These are phyloP conservation scores for Nycteola revayana DNA, from an alignment of 2,888 invertebrate genomes.

Conservation along the genomic window DNA sequence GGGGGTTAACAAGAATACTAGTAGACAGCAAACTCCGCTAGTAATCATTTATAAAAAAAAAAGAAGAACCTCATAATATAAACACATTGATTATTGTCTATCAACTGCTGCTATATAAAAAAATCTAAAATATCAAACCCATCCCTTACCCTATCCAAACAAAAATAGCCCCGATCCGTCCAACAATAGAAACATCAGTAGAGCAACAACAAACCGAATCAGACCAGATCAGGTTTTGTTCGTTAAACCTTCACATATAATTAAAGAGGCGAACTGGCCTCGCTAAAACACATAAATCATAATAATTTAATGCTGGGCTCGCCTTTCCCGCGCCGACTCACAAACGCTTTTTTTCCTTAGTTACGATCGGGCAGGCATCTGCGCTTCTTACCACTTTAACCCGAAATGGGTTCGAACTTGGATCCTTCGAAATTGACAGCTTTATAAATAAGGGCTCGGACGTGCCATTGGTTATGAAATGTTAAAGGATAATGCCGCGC, in stretches of 20 bases:
- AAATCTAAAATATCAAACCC: background rate
- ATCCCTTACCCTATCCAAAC: slow-evolving; percentile 4
- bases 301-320: slow-evolving; percentile 74
- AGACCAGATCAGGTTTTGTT: slow-evolving; percentile 54
- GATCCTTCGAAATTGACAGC: slow-evolving; percentile 56
- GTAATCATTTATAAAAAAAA: too few relatives aligned
- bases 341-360: slow-evolving; percentile 52
- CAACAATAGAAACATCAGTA: slow-evolving; percentile 27
- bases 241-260: slow-evolving; percentile 72
- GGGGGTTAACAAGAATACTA: too few relatives aligned
- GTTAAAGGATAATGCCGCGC: slow-evolving; percentile 45
- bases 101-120: too few relatives aligned
- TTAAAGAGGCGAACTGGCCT: slow-evolving; percentile 64
- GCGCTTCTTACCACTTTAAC: slow-evolving; percentile 57
- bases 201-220: slow-evolving; percentile 22
- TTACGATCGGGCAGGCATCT: slow-evolving; percentile 63
- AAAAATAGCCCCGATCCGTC: slow-evolving; percentile 5
- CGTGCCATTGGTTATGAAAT: slow-evolving; percentile 46
- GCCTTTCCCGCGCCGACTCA: slow-evolving; percentile 55
- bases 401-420: slow-evolving; percentile 49
- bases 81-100: too few relatives aligned
- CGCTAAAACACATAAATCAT: slow-evolving; percentile 79
- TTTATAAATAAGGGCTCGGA: slow-evolving; percentile 58
- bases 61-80: too few relatives aligned
- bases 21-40: too few relatives aligned